Base-by-base conservation (phyloP, 1,140 invertebrate genomes). In the Vanessa atalanta region DNA sequence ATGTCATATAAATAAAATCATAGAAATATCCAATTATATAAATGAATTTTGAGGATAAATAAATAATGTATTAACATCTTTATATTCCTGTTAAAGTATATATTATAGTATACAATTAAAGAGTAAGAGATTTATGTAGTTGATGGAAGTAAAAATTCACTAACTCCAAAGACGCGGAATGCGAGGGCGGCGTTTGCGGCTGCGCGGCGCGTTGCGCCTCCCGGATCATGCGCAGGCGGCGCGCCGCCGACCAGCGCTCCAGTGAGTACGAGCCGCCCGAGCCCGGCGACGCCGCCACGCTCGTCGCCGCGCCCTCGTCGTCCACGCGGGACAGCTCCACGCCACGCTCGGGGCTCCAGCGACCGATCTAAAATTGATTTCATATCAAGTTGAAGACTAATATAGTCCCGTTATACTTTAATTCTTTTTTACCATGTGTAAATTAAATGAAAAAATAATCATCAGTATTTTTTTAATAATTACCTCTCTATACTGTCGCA, bases 401-500 rank as follows among this genome's bases (percentile, higher is more conserved):
- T 37, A 37, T 7, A 37, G 37, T 43, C 9, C 37, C 37, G 6
- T 31, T 31, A 31, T 31, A 31, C 26, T 43, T 43, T 43, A 43
- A 7, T 9, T 8, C 6, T 9, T 9, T 43, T 8, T 43, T 43
- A 11, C 6, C 26, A 31, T 43, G 37, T 43, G 3, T 43, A 43
- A 43, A 9, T 43, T 9, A 43, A 43, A 43, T 9, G 9, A 43
- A 43, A 43, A 2, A 43, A 43, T 43, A 43, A 43, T 43, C 37
- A 11, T 5, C 26, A 31, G 26, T 43, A 9, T 43, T 9, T 43
- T 31, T 31, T 31, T 4, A 31, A 43, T 43, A 43, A 66, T 48
- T 26, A 91, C 90, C 85, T 92, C 90, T n/a, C 87, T 83, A 63
- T 92, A 92, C 77, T 92, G 88, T n/a, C 85, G 85, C 48, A 92